phyloP scores from a whole-genome alignment of 2,888 invertebrate genomes.

The Macaria notata region DNA sequence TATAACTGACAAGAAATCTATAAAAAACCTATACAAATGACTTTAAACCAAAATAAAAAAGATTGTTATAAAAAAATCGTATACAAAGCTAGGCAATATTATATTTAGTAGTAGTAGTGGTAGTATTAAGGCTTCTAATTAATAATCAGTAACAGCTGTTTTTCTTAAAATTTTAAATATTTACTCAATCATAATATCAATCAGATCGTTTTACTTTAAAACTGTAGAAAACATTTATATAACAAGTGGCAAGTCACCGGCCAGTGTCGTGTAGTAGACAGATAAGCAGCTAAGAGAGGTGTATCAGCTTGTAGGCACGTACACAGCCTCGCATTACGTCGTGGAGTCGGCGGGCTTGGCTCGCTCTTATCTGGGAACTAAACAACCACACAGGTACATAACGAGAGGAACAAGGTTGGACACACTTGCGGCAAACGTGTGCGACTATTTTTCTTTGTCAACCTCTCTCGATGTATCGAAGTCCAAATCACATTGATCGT shows the following conservation, averaged over 20 bases:
- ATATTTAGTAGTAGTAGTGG: too few species aligned
- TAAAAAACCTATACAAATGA: too few species aligned
- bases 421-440: constrained; percentile 44
- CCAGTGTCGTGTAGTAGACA: constrained; percentile 38
- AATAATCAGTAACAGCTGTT: too few species aligned
- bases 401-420: constrained; percentile 34
- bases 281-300: constrained; percentile 68
- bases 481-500: too few species aligned
- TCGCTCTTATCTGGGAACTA: constrained; percentile 68
- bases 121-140: too few species aligned
- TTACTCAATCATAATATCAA: neutral
- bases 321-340: constrained; percentile 61
- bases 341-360: constrained; percentile 57
- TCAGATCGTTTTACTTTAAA: neutral
- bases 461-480: too few species aligned
- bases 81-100: too few species aligned
- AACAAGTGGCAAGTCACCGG: constrained; percentile 46
- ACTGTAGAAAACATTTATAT: constrained; percentile 34
- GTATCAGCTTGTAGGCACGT: constrained; percentile 65
- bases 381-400: constrained; percentile 52
- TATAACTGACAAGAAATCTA: too few species aligned
- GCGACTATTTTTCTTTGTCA: neutral
- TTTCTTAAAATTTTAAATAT: neutral
- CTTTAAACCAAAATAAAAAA: too few species aligned
- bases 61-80: too few species aligned